Evolutionary conservation across 1,140 invertebrate species (phyloP).

Genomic region (Procambarus virginalis): DNA sequence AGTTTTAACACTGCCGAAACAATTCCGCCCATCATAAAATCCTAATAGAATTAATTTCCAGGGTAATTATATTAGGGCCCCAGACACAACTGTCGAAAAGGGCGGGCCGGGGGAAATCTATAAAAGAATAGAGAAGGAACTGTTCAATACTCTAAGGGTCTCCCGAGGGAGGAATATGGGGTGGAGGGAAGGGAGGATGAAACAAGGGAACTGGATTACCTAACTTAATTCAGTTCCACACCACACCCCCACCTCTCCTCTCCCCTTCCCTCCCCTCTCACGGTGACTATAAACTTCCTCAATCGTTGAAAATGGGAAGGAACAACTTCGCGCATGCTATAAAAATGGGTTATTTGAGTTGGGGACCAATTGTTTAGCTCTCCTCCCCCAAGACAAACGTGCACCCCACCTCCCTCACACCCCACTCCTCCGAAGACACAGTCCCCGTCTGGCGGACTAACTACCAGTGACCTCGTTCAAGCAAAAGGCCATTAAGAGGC

Average conservation of each 20-base stretch:
- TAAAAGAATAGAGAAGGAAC: neutral
- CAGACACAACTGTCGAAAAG: neutral
- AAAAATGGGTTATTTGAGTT: neutral
- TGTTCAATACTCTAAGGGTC: neutral
- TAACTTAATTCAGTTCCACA: constrained; percentile 3
- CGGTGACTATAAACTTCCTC: neutral
- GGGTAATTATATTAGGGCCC: neutral
- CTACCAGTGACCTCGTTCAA: no score
- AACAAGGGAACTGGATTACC: neutral
- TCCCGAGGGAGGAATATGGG: neutral
- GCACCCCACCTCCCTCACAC: no score
- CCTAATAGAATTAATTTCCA: neutral
- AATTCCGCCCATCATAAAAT: constrained; percentile 1
- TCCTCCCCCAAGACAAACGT: no score
- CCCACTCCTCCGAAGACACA: no score
- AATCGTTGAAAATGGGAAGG: neutral
- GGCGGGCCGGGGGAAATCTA: neutral
- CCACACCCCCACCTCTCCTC: neutral
- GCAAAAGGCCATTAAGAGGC: no score
- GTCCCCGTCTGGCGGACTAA: no score
- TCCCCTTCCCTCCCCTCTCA: neutral
- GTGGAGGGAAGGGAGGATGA: no score
- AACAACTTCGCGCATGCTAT: no score
- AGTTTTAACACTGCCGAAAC: neutral
- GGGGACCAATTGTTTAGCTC: neutral